A percentile compares a stretch with the other conserved stretches of the same genome.
phyloP scores from a whole-genome alignment of 2,113 vertebrate genomes.

The Gambusia affinis region DNA sequence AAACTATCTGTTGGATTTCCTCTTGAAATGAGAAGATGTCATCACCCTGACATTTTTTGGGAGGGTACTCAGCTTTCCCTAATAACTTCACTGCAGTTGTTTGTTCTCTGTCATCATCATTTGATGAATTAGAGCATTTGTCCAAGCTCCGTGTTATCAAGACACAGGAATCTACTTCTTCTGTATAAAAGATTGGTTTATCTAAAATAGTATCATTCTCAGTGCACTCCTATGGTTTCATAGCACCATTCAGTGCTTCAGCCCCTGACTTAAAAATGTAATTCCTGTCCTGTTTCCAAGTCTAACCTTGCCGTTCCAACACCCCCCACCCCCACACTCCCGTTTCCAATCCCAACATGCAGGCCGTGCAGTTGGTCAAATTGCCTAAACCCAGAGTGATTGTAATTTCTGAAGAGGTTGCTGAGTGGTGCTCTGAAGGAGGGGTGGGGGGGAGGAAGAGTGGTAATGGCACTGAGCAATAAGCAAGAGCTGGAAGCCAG shows the following conservation, averaged over 20 bases:
- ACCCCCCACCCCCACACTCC: slow-evolving; percentile 22
- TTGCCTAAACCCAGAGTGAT: slow-evolving; percentile 80
- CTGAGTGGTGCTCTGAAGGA: slow-evolving; percentile 78
- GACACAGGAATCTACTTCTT: slow-evolving; percentile 29
- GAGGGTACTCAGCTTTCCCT: slow-evolving; percentile 25
- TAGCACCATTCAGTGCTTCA: slow-evolving; percentile 49
- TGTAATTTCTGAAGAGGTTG: slow-evolving; percentile 82
- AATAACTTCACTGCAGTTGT: slow-evolving; percentile 27
- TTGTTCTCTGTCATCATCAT: slow-evolving; percentile 19
- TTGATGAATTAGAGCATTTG: slow-evolving; percentile 22
- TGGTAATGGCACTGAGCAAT: slow-evolving; percentile 63
- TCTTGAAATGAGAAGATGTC: slow-evolving; percentile 51
- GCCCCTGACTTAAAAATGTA: slow-evolving; percentile 78
- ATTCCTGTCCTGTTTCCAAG: slow-evolving; percentile 63
- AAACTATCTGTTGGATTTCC: slow-evolving; percentile 45
- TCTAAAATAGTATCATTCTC: slow-evolving; percentile 64
- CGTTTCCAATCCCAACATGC: slow-evolving; percentile 65
- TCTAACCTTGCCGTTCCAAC: slow-evolving; percentile 55
- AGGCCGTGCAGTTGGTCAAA: slow-evolving; percentile 76
- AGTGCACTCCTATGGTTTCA: slow-evolving; percentile 63
- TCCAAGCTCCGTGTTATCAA: slow-evolving; percentile 12
- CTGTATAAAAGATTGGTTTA: slow-evolving; percentile 41
- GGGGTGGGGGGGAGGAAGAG: slow-evolving; percentile 36
- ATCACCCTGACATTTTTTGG: slow-evolving; percentile 41
- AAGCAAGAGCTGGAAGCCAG: slow-evolving; percentile 57